These are phyloP conservation scores for Saguinus imperator DNA, from an alignment of 2,113 vertebrate species.

Conservation along the genomic window DNA sequence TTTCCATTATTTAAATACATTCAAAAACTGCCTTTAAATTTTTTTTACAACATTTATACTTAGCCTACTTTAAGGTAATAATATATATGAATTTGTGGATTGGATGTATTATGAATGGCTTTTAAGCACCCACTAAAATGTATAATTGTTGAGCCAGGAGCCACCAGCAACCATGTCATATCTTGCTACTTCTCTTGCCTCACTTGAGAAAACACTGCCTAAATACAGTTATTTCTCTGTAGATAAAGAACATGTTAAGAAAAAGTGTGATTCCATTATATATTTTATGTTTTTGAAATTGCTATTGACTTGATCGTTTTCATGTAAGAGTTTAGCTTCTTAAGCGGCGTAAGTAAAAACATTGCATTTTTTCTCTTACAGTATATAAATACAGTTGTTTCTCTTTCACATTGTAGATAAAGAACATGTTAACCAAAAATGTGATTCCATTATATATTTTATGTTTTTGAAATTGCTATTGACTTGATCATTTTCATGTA, in stretches of 20 bases:
- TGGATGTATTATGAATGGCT: neutral
- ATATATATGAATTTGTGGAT: neutral
- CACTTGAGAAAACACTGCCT: neutral
- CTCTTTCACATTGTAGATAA: neutral
- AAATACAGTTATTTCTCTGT: neutral
- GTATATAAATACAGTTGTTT: neutral
- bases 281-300: neutral
- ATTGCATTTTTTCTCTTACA: no score
- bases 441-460: neutral
- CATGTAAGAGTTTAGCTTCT: neutral
- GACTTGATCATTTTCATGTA: neutral
- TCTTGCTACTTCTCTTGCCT: rapidly evolving
- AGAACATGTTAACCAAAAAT: neutral
- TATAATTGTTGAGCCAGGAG: no score
- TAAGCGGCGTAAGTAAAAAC: neutral
- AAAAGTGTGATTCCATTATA: neutral
- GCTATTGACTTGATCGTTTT: neutral
- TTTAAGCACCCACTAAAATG: neutral
- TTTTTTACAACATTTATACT: neutral
- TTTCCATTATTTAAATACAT: neutral
- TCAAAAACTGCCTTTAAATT: neutral
- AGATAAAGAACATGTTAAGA: neutral
- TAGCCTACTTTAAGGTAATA: neutral
- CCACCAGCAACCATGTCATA: no score
- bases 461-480: neutral